Conservation (phyloP, 2,113 vertebrate genomes). For the Neogobius melanostomus region DNA sequence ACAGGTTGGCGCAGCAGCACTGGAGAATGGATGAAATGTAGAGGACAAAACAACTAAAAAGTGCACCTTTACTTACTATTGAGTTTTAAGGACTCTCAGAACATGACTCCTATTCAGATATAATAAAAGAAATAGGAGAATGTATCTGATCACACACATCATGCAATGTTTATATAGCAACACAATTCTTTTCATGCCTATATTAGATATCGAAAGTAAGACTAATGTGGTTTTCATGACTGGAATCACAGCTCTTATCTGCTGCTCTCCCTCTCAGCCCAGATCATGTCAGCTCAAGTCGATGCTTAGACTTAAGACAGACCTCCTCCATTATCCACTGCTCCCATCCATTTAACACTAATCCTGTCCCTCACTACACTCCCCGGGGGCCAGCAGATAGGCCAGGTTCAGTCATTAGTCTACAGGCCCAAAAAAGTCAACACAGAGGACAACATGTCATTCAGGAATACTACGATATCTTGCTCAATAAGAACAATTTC, state of each 20-base stretch:
- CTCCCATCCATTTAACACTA: slow-evolving; percentile 63
- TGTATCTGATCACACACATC: too few species aligned
- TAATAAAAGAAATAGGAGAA: too few species aligned
- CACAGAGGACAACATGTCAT: background rate
- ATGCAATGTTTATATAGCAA: background rate
- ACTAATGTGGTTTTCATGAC: slow-evolving; percentile 49
- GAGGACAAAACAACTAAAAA: too few species aligned
- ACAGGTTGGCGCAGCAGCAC: too few species aligned
- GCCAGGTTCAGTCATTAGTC: slow-evolving; percentile 54
- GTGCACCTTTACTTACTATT: too few species aligned
- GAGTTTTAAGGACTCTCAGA: too few species aligned
- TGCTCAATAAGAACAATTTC: too few species aligned
- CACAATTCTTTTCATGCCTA: background rate
- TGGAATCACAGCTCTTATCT: slow-evolving; percentile 49
- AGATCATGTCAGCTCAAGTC: slow-evolving; percentile 62
- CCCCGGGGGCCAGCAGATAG: slow-evolving; percentile 47
- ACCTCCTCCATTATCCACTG: slow-evolving; percentile 67
- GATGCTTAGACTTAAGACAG: slow-evolving; percentile 67
- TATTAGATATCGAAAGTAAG: slow-evolving; percentile 13
- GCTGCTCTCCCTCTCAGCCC: slow-evolving; percentile 22
- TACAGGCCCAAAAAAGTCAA: slow-evolving; percentile 27
- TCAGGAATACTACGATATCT: background rate
- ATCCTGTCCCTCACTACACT: slow-evolving; percentile 59
- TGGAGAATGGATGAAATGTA: too few species aligned
- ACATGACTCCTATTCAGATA: too few species aligned